These are phyloP conservation scores for Porphyrio hochstetteri DNA, from an alignment of 2,113 vertebrate genomes.

Conservation along the genomic window DNA sequence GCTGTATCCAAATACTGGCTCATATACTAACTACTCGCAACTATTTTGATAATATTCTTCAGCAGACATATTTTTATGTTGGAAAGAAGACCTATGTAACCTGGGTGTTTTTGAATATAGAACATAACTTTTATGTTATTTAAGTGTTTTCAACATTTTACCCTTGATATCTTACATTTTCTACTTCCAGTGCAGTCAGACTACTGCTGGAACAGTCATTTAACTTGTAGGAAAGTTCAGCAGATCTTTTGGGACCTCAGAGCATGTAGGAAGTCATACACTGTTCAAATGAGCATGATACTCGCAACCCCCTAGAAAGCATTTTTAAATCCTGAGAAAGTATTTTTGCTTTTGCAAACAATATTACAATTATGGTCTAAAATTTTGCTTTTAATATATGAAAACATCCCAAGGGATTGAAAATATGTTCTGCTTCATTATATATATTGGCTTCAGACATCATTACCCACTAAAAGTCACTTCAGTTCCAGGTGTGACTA, in stretches of 20 bases:
- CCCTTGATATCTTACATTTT: neutral
- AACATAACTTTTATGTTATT: neutral
- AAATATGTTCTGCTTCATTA: neutral
- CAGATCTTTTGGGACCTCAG: neutral
- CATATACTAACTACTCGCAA: neutral
- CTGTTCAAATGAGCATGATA: neutral
- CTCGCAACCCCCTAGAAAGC: neutral
- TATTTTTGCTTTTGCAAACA: neutral
- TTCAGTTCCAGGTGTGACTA: constrained; percentile 35
- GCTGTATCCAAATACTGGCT: neutral
- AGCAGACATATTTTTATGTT: neutral
- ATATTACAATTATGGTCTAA: neutral
- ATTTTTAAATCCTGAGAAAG: neutral
- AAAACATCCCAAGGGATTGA: neutral
- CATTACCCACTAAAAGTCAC: constrained; percentile 16
- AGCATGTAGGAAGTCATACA: neutral
- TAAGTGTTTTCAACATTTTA: neutral
- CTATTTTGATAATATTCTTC: neutral
- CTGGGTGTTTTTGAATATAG: neutral
- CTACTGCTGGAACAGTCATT: neutral
- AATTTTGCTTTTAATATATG: neutral
- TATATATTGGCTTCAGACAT: neutral
- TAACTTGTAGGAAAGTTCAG: neutral
- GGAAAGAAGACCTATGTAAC: neutral
- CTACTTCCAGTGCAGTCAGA: neutral